Evolutionary conservation across 2,113 vertebrate species (phyloP).

Genomic region (Diphyllodes magnificus): DNA sequence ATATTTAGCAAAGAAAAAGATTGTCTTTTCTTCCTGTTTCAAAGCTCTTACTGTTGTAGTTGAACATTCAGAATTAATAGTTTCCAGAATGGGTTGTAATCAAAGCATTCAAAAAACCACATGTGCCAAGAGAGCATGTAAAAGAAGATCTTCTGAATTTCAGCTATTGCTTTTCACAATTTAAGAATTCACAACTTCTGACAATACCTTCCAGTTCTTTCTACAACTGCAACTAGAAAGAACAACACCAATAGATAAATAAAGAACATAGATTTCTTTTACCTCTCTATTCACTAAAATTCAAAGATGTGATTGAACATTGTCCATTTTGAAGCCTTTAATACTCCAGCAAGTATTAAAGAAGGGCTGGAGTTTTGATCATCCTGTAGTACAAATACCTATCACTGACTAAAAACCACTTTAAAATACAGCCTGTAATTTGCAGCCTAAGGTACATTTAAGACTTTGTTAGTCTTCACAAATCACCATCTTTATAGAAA

Average conservation of each 20-base stretch:
- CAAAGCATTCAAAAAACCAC: background rate
- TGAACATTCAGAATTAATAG: background rate
- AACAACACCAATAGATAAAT: background rate
- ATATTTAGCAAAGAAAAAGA: background rate
- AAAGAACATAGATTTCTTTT: background rate
- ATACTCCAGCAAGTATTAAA: background rate
- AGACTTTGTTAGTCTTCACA: background rate
- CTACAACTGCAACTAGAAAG: background rate
- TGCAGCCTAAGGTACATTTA: background rate
- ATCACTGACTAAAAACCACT: background rate
- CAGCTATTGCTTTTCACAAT: background rate
- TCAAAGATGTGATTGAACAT: background rate
- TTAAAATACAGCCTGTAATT: background rate
- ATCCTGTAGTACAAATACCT: background rate
- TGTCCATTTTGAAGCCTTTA: background rate
- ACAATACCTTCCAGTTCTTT: background rate
- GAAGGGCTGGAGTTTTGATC: background rate
- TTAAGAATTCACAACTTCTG: background rate
- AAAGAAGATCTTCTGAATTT: background rate
- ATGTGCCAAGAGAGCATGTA: background rate
- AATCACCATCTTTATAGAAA: background rate
- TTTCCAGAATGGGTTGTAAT: background rate
- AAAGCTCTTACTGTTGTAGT: background rate
- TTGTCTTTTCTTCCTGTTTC: background rate
- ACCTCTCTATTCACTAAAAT: background rate